Base-by-base conservation (phyloP, 2,888 invertebrate genomes). In the Drosophila flavopinicola region DNA sequence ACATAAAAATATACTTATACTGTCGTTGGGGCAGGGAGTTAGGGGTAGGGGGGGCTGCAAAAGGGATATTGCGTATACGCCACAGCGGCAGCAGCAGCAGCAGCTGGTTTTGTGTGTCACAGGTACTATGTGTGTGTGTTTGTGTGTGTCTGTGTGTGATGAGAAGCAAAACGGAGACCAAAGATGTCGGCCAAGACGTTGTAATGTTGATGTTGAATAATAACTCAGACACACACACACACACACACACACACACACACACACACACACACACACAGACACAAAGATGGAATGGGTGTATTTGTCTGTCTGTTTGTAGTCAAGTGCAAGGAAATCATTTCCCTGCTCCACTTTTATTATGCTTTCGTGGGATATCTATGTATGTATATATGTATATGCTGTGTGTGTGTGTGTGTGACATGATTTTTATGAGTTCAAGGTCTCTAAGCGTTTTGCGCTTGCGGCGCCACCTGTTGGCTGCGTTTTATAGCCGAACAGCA, bases 351-450 rank as follows among this genome's bases (percentile, higher is more conserved):
- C 66, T 66, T 75, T 78, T 72, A 76, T 84, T 78, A 75, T 67
- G 59, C 58, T 70, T 66, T 67, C 65, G 60, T 61, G 32, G 48
- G 33, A 49, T 57, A 48, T 32, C 47, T 59, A 24, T 57, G 20
- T 32, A 10, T 57, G 24, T 3, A 20, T 25, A 17, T 41, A 17
- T 35, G 38, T 47, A 33, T 49, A 15, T 59, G 27, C n/a, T 48
- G 45, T 63, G 42, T 47, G 39, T 65, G 59, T 76, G 47, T 72
- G 23, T 69, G 66, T 66, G 60, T 82, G 85, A 84, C 87, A 88
- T 87, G 85, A 87, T 88, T 89, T 82, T 88, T 88, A 87, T 75
- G 89, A 79, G 89, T 89, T 89, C 89, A 88, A 89, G 88, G 89
- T 89, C 89, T 87, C 79, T 45, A 68, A 61, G 66, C 60, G 71